phyloP scores from a whole-genome alignment of 2,113 vertebrate genomes.

The Alosa alosa region DNA sequence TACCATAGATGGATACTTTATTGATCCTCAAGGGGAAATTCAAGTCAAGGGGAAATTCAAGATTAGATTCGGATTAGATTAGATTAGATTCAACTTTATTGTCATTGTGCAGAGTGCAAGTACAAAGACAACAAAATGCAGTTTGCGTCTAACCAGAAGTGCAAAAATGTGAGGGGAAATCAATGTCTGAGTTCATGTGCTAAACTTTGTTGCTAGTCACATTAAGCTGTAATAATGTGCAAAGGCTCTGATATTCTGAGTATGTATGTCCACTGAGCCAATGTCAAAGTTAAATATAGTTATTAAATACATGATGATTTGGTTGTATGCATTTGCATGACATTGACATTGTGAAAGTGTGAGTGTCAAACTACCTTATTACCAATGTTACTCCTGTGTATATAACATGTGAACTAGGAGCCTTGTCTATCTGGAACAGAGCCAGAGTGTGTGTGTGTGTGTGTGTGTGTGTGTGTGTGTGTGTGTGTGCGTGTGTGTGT shows the following conservation, averaged over 20 bases:
- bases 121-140: too few relatives aligned
- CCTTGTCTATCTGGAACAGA: background rate
- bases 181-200: too few relatives aligned
- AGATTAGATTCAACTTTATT: too few relatives aligned
- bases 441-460: background rate
- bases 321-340: background rate
- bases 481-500: background rate
- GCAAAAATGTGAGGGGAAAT: too few relatives aligned
- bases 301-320: background rate
- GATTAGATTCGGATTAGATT: too few relatives aligned
- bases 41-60: too few relatives aligned
- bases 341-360: background rate
- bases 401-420: background rate
- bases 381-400: background rate
- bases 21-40: too few relatives aligned
- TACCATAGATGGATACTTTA: too few relatives aligned
- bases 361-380: background rate
- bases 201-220: too few relatives aligned
- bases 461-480: slow-evolving; percentile 27
- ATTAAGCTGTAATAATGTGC: too few relatives aligned
- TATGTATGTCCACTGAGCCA: background rate
- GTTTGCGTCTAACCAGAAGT: too few relatives aligned
- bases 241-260: background rate
- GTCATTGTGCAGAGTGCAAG: too few relatives aligned
- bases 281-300: background rate